These are phyloP conservation scores for Bacillus rossius DNA, from an alignment of 1,140 invertebrate genomes.

Conservation along the genomic window DNA sequence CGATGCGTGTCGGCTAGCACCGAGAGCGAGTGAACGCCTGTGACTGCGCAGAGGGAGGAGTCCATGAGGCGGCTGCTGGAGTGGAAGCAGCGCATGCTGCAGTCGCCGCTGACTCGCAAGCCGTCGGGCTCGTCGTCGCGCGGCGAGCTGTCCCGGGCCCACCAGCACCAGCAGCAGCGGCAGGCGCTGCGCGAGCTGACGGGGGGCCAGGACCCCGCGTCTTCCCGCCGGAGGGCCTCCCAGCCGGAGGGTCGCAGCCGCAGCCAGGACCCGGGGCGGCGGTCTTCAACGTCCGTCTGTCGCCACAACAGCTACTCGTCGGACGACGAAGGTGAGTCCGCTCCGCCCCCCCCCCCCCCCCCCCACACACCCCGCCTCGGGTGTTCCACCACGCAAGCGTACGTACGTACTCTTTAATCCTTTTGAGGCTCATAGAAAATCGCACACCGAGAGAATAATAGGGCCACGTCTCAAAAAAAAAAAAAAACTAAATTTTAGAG, in stretches of 20 bases:
- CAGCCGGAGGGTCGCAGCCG: conserved; percentile 35
- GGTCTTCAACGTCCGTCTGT: conserved; percentile 44
- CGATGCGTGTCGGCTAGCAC: too few relatives aligned
- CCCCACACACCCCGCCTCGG: too few relatives aligned
- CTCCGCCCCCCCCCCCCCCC: too few relatives aligned
- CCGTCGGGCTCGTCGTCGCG: conserved; percentile 48
- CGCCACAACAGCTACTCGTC: conserved; percentile 79
- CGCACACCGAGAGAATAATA: too few relatives aligned
- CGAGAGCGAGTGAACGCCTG: too few relatives aligned
- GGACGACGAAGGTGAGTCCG: conserved; percentile 73
- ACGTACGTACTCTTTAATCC: too few relatives aligned
- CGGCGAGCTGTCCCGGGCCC: conserved; percentile 43
- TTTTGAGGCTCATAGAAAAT: too few relatives aligned
- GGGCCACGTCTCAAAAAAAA: too few relatives aligned
- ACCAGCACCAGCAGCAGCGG: conserved; percentile 42
- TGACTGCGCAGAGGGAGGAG: conserved; percentile 81
- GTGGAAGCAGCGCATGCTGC: conserved; percentile 91
- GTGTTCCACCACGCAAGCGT: too few relatives aligned
- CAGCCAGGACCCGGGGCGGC: conserved; percentile 42
- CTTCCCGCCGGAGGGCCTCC: neutral
- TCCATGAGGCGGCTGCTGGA: conserved; percentile 86
- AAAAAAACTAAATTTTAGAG: too few relatives aligned
- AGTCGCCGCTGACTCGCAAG: conserved; percentile 79
- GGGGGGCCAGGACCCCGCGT: conserved; percentile 24
- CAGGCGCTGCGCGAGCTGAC: conserved; percentile 25